phyloP scores from a whole-genome alignment of 2,113 vertebrate genomes.

The Machaerirhynchus nigripectus region DNA sequence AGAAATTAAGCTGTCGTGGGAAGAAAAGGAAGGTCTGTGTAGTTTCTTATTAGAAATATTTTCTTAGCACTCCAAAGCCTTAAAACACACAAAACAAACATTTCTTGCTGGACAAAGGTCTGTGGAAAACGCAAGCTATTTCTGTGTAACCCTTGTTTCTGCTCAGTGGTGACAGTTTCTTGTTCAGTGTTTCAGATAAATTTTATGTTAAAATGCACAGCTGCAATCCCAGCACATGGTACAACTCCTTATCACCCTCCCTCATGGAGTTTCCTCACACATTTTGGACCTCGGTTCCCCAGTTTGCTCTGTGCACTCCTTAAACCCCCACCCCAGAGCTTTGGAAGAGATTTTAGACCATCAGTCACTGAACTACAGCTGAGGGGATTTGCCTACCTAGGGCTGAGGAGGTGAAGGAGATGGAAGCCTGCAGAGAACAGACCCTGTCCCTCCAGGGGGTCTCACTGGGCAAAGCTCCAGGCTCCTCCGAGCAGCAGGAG shows the following conservation, averaged over 20 bases:
- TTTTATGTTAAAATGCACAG: background rate
- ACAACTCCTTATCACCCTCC: background rate
- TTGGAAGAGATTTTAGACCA: background rate
- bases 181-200: background rate
- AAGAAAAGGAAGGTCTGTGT: constrained; percentile 36
- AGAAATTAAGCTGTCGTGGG: constrained; percentile 46
- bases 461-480: background rate
- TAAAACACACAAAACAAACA: constrained; percentile 20
- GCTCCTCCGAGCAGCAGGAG: background rate
- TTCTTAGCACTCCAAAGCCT: constrained; percentile 29
- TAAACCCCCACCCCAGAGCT: background rate
- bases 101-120: constrained; percentile 16
- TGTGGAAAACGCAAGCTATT: background rate
- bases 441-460: rapidly evolving
- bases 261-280: rapidly evolving
- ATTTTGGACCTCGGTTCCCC: background rate
- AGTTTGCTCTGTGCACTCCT: background rate
- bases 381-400: background rate
- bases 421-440: background rate
- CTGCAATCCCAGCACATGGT: background rate
- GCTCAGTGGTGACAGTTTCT: background rate
- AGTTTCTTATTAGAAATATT: constrained; percentile 16
- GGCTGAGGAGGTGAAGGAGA: background rate
- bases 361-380: rapidly evolving
- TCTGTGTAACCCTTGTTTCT: background rate